A percentile compares a stretch with the other conserved stretches of the same genome.
phyloP scores from a whole-genome alignment of 1,140 invertebrate genomes.

The Diploscapter pachys region DNA sequence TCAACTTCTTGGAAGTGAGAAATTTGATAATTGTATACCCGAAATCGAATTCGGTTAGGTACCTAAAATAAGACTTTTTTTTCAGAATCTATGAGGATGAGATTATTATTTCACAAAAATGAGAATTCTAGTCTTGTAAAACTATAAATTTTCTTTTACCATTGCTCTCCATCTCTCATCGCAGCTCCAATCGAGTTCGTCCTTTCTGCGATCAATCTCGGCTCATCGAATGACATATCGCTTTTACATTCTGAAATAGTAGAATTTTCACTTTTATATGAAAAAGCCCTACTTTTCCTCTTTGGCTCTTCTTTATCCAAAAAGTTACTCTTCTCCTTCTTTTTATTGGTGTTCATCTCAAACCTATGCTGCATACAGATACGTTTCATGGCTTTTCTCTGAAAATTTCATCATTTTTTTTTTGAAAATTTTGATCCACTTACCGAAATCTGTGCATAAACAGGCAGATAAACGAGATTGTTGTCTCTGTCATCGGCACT shows the following conservation, averaged over 20 bases:
- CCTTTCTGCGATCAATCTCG: slow-evolving; percentile 1
- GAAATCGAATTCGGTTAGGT: too few species aligned
- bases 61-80: too few species aligned
- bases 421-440: background rate
- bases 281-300: background rate
- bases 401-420: background rate
- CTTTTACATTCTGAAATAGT: slow-evolving; percentile 6
- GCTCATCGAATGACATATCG: background rate
- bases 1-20: background rate
- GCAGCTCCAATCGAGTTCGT: slow-evolving; percentile 2
- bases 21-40: background rate
- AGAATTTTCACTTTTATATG: background rate
- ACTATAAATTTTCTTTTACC: background rate
- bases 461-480: slow-evolving; percentile 13
- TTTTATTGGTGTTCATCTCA: background rate
- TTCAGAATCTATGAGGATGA: too few species aligned
- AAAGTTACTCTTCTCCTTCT: background rate
- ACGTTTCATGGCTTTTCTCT: slow-evolving; percentile 16
- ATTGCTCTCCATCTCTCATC: slow-evolving; percentile 12
- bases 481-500: background rate
- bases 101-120: too few species aligned
- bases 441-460: slow-evolving; percentile 17
- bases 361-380: slow-evolving; percentile 8
- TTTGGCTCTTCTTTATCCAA: slow-evolving; percentile 1
- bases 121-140: too few species aligned